phyloP scores from a whole-genome alignment of 2,888 invertebrate species.

The Eutolmus rufibarbis region DNA sequence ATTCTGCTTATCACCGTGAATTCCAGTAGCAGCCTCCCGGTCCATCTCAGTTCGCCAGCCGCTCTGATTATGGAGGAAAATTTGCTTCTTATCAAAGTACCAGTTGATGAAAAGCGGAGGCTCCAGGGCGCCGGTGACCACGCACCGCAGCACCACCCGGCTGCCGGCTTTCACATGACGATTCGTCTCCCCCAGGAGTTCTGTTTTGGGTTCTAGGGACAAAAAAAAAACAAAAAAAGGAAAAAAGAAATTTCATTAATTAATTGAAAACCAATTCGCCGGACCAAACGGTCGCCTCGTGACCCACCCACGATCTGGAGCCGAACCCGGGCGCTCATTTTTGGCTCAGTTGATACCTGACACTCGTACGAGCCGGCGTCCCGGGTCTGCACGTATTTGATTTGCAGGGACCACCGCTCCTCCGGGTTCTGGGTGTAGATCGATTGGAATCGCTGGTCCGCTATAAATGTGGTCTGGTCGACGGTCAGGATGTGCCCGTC shows the following conservation, averaged over 20 bases:
- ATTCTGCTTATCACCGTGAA: slow-evolving; percentile 58
- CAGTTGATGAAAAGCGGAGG: slow-evolving; percentile 93
- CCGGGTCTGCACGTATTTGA: slow-evolving; percentile 84
- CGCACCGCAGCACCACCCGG: slow-evolving; percentile 85
- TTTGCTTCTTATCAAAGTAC: slow-evolving; percentile 72
- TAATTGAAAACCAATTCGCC: background rate
- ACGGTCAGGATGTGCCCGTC: slow-evolving; percentile 91
- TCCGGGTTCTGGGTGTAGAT: slow-evolving; percentile 84
- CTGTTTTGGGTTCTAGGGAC: slow-evolving; percentile 84
- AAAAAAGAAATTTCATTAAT: slow-evolving; percentile 21
- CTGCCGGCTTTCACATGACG: slow-evolving; percentile 91
- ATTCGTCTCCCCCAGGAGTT: slow-evolving; percentile 86
- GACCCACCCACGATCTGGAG: slow-evolving; percentile 86
- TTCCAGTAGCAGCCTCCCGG: slow-evolving; percentile 57
- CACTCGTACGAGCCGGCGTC: slow-evolving; percentile 93
- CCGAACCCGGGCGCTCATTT: slow-evolving; percentile 90
- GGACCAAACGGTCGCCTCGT: background rate
- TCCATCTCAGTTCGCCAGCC: slow-evolving; percentile 62
- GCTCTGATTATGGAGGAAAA: slow-evolving; percentile 57
- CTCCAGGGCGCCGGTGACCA: slow-evolving; percentile 87
- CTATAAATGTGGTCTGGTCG: slow-evolving; percentile 82
- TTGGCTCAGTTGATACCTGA: slow-evolving; percentile 92
- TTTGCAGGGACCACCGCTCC: slow-evolving; percentile 85
- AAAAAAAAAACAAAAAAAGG: background rate
- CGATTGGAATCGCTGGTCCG: slow-evolving; percentile 90